Percentiles rank a stretch among this genome's conserved stretches.
These are phyloP conservation scores for Hetaerina titia DNA, from an alignment of 2,888 invertebrate genomes.

Conservation along the genomic window DNA sequence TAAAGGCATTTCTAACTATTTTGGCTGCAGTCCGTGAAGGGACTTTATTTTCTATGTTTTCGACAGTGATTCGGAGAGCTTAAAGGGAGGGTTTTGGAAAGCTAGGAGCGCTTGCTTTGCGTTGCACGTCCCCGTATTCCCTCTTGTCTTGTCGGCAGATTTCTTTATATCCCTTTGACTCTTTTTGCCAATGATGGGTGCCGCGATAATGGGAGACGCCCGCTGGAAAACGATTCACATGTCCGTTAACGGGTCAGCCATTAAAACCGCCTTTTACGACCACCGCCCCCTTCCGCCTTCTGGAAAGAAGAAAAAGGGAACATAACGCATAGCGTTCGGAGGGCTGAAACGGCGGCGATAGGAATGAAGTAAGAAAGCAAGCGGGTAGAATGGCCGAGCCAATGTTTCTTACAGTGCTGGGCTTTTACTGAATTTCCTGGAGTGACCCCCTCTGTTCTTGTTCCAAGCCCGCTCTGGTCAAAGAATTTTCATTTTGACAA, in stretches of 20 bases:
- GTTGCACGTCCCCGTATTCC: constrained; percentile 9
- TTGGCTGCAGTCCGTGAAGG: background rate
- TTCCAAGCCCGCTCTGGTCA: too few species aligned
- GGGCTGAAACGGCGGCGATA: background rate
- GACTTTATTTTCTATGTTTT: background rate
- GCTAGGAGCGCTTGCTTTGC: background rate
- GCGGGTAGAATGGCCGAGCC: background rate
- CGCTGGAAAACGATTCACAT: constrained; percentile 41
- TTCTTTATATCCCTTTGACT: background rate
- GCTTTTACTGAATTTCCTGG: too few species aligned
- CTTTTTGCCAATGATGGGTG: constrained; percentile 35
- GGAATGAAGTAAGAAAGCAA: background rate
- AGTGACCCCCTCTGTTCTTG: too few species aligned
- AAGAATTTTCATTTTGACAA: too few species aligned
- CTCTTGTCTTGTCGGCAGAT: constrained; percentile 14
- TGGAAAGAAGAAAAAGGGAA: background rate
- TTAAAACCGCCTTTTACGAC: constrained; percentile 48
- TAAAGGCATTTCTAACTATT: background rate
- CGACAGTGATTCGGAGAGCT: background rate
- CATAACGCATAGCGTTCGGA: background rate
- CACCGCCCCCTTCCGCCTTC: background rate
- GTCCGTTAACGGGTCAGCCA: constrained; percentile 34
- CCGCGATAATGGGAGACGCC: constrained; percentile 23
- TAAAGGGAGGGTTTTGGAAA: background rate
- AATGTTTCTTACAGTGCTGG: too few species aligned